Base-by-base conservation (phyloP, 2,888 invertebrate species). In the Lingula anatina region DNA sequence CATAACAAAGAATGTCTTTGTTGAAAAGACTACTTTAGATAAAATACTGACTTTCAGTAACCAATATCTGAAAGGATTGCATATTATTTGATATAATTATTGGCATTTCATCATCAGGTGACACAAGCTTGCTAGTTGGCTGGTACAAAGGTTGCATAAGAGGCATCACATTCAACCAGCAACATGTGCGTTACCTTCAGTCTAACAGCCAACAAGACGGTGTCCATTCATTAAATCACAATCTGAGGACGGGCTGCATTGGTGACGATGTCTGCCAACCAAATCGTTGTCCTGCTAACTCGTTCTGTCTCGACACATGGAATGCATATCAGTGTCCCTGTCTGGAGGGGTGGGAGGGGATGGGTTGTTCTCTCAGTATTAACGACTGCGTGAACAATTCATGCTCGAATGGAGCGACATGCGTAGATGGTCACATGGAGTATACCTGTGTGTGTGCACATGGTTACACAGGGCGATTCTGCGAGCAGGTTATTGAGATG, bases 121-220 rank as follows among this genome's bases (percentile, higher is more conserved):
- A 59, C 26, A 45, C 57, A 4, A 49, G 52, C 9, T 54, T 51
- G 26, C 45, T 65, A 35, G 51, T 65, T 31, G 66, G 66, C 7
- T 58, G 55, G 43, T 63, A 68, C 54, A 64, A 69, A 42, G 71
- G 73, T 4, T 73, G 73, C 55, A 24, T 73, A 1, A 55, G 62
- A 25, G 59, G 60, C 35, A 24, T 73, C 5, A 56, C 51, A 25
- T 66, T 70, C 44, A 68, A 70, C 52, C 47, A 59, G 5, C 44
- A 50, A 12, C 38, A 37, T 15, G 24, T 70, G 21, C 52, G 54
- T 15, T 58, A 56, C 23, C 43, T 49, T 21, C 44, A 37, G 25
- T 21, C 36, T 3, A 25, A n/a, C 21, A 18, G n/a, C 31, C 21
- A 20, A 15, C 44, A 49, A 7, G 18, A 37, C 12, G 61, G 65